Percentiles rank a stretch among this genome's conserved stretches.
Conservation (phyloP, 1,140 invertebrate genomes). For the Maniola jurtina region DNA sequence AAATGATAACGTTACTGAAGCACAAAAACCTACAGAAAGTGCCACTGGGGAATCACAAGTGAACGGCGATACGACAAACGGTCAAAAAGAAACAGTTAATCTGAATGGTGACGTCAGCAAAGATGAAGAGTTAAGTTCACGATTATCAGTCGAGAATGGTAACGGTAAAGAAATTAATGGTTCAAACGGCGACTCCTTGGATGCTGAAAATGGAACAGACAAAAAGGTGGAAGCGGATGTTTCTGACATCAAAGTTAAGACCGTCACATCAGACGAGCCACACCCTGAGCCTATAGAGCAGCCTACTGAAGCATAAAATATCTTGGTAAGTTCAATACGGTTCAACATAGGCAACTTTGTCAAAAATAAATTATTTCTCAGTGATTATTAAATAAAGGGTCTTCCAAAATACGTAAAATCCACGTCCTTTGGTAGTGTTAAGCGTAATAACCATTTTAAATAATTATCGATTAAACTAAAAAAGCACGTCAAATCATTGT, state of each 20-base stretch:
- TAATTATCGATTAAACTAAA: too few relatives aligned
- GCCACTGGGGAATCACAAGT: constrained; percentile 38
- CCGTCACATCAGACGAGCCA: constrained; percentile 56
- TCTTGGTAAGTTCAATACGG: constrained; percentile 49
- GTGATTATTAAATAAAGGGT: too few relatives aligned
- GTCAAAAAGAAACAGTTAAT: constrained; percentile 42
- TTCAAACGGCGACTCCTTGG: constrained; percentile 50
- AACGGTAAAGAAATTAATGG: constrained; percentile 61
- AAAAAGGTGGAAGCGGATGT: constrained; percentile 49
- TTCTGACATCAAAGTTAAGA: constrained; percentile 66
- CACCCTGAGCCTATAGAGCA: constrained; percentile 66
- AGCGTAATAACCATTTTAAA: too few relatives aligned
- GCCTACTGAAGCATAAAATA: constrained; percentile 70
- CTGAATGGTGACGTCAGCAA: constrained; percentile 60
- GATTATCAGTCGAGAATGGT: constrained; percentile 60
- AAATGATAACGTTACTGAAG: constrained; percentile 26
- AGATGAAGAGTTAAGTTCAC: constrained; percentile 56
- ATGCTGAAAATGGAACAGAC: constrained; percentile 45
- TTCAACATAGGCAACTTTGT: too few relatives aligned
- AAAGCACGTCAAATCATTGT: too few relatives aligned
- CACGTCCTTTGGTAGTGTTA: too few relatives aligned
- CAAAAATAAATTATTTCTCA: too few relatives aligned
- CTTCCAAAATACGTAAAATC: too few relatives aligned
- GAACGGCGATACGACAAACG: constrained; percentile 58
- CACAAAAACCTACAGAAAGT: constrained; percentile 34